Evolutionary conservation across 2,888 invertebrate species (phyloP).

Genomic region (Machimus rusticus): DNA sequence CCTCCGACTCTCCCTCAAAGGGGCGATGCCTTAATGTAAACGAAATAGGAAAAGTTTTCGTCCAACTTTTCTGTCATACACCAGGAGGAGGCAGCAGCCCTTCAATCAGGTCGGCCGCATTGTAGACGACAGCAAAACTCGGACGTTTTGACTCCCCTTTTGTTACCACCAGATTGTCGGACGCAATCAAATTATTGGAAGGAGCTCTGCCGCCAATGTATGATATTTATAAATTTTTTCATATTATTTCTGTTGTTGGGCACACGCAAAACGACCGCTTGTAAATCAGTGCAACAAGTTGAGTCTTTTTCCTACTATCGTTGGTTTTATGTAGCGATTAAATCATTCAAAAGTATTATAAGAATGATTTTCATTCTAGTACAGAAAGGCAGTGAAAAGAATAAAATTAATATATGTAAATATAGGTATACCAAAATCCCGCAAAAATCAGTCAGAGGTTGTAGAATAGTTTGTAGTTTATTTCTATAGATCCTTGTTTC

Average conservation of each 20-base stretch:
- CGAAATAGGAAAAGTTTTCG: slow-evolving; percentile 34
- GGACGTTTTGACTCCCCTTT: background rate
- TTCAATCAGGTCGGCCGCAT: background rate
- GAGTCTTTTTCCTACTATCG: background rate
- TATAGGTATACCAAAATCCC: too few species aligned
- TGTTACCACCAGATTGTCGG: slow-evolving; percentile 19
- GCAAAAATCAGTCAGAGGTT: too few species aligned
- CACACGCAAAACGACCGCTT: background rate
- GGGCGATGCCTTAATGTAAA: slow-evolving; percentile 24
- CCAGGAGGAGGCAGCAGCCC: background rate
- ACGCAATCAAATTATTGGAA: slow-evolving; percentile 13
- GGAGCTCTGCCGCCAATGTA: background rate
- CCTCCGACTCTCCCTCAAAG: slow-evolving; percentile 26
- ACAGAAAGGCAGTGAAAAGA: too few species aligned
- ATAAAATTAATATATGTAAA: too few species aligned
- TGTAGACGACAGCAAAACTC: background rate
- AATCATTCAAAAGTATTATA: background rate
- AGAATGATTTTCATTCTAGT: background rate
- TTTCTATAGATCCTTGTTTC: too few species aligned
- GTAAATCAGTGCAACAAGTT: background rate
- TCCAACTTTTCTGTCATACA: background rate
- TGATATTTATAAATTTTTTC: background rate
- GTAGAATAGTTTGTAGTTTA: too few species aligned
- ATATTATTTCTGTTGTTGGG: background rate
- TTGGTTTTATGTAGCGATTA: background rate